Base-by-base conservation (phyloP, 2,888 invertebrate genomes). In the Halictus quadricinctus region DNA sequence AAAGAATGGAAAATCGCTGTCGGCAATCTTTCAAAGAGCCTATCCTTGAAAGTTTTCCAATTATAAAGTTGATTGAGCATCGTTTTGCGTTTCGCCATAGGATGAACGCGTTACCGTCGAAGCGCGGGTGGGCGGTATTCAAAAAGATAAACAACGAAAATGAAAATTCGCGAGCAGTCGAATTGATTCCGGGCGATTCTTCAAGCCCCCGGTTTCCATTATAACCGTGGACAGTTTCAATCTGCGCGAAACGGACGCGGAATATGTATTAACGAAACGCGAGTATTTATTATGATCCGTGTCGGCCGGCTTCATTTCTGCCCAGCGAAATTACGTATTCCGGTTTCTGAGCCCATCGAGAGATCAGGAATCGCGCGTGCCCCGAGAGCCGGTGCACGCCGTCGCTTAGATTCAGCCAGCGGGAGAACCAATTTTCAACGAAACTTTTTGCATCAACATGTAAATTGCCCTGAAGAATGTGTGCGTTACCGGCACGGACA, bases 361-460 rank as follows among this genome's bases (percentile, higher is more conserved):
- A 81, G 76, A 79, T 83, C 73, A 72, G n/a, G 80, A 81, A 88
- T 88, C 72, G 77, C 82, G 73, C 84, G 73, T 74, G 80, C 76
- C 25, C 48, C 50, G 54, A 76, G 72, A 3, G 46, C 43, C 36
- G 3, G 13, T 70, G 76, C 73, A 60, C 25, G 60, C 25, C 66
- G 64, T 36, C 46, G 72, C 70, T 77, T 82, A 84, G 72, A 86
- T 80, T 74, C 78, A n/a, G 54, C 79, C 83, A 69, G 13, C 84
- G 75, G 12, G 78, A 25, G 81, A 77, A 66, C 76, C 82, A 81
- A 84, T 84, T 84, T 84, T 82, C 76, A 66, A 75, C 60, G 76
- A 87, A 88, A 88, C 85, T 89, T 88, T 88, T 89, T 87, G 85
- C 85, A 89, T 88, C 83, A 87, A 80, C 75, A 83, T 87, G 83